A percentile compares a stretch with the other conserved stretches of the same genome.
Conservation (phyloP, 1,140 invertebrate genomes). For the Thaumatotibia leucotreta region DNA sequence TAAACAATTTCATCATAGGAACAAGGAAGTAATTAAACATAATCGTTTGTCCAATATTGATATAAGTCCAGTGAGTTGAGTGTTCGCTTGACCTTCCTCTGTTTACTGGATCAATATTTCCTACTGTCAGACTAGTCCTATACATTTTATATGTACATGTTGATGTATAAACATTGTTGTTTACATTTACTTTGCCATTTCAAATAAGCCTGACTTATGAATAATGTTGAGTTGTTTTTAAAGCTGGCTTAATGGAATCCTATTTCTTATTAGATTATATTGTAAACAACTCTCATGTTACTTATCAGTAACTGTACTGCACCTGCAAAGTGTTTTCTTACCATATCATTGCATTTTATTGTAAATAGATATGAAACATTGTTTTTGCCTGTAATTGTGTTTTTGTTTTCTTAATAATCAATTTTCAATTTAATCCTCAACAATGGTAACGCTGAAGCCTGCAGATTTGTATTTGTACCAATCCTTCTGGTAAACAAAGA, state of each 20-base stretch:
- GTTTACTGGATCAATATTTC: slow-evolving; percentile 12
- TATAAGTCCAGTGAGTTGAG: neutral
- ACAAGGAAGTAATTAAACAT: slow-evolving; percentile 8
- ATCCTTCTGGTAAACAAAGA: too few relatives aligned
- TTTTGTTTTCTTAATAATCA: too few relatives aligned
- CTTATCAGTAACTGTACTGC: neutral
- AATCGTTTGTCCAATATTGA: neutral
- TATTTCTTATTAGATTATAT: neutral
- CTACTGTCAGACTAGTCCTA: neutral
- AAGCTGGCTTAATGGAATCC: neutral
- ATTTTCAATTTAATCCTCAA: too few relatives aligned
- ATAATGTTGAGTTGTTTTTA: neutral
- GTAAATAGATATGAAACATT: neutral
- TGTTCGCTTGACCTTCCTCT: slow-evolving; percentile 3
- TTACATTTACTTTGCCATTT: neutral
- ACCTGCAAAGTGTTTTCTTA: slow-evolving; percentile 9
- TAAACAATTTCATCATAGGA: neutral
- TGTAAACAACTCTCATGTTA: neutral
- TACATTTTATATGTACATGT: slow-evolving; percentile 17
- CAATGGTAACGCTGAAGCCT: too few relatives aligned
- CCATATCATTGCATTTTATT: neutral
- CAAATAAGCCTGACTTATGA: neutral
- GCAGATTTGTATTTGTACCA: too few relatives aligned
- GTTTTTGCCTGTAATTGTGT: neutral
- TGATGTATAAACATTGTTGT: slow-evolving; percentile 6